A percentile compares a stretch with the other conserved stretches of the same genome.
These are phyloP conservation scores for Oreochromis spilurus DNA, from an alignment of 2,113 vertebrate genomes.

Conservation along the genomic window DNA sequence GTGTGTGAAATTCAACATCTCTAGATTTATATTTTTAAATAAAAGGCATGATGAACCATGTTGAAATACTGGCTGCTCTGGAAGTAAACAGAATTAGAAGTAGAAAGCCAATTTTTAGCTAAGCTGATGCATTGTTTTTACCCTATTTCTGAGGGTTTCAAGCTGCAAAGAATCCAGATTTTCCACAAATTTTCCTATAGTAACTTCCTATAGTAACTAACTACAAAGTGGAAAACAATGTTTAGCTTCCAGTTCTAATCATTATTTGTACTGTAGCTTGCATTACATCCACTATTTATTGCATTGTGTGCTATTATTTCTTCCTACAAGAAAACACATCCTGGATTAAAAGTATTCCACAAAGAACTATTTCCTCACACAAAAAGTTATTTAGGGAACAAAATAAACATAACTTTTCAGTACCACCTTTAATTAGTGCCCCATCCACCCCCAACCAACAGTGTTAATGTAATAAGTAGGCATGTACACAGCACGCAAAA, in stretches of 20 bases:
- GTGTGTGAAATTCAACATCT: not conserved
- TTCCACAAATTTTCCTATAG: not conserved
- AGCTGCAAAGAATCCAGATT: not conserved
- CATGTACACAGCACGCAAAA: not conserved
- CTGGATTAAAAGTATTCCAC: not conserved
- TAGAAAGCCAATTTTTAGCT: not conserved
- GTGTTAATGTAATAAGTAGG: conserved; percentile 9
- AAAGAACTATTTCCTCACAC: not conserved
- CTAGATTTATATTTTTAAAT: not conserved
- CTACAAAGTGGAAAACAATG: not conserved
- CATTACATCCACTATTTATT: not conserved
- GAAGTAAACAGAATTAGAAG: not conserved
- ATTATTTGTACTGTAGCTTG: not conserved
- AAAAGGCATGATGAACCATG: not conserved
- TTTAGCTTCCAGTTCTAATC: not conserved
- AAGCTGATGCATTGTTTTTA: not conserved
- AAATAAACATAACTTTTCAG: not conserved
- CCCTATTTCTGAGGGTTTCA: not conserved
- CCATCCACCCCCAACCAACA: not conserved
- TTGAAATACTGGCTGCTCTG: not conserved
- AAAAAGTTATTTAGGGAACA: not conserved
- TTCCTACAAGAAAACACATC: not conserved
- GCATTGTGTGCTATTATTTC: not conserved
- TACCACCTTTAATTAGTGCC: not conserved
- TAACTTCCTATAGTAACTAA: not conserved